These are phyloP conservation scores for human (Homo sapiens) DNA, from an alignment of 2,113 vertebrate genomes.

Conservation along the genomic window GRCh38 chr9:36993001-36993500, in stretches of 20 bases:
- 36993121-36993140: background rate
- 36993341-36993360: background rate
- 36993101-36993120: background rate
- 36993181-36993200: background rate
- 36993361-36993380: background rate
- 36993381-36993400: background rate
- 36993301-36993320: background rate
- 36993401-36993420: background rate
- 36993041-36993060: background rate
- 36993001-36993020: no score
- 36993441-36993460: background rate
- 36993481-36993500: background rate
- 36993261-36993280: background rate
- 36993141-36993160: background rate
- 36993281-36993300: background rate
- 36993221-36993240: background rate
- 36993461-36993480: background rate
- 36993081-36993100: background rate
- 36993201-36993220: background rate
- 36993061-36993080: background rate
- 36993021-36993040: background rate
- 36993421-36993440: background rate
- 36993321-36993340: constrained; percentile 6
- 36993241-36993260: background rate
- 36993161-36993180: background rate